A percentile compares a stretch with the other conserved stretches of the same genome.
These are phyloP conservation scores for Oreotragus oreotragus DNA, from an alignment of 2,113 vertebrate species.

Conservation along the genomic window DNA sequence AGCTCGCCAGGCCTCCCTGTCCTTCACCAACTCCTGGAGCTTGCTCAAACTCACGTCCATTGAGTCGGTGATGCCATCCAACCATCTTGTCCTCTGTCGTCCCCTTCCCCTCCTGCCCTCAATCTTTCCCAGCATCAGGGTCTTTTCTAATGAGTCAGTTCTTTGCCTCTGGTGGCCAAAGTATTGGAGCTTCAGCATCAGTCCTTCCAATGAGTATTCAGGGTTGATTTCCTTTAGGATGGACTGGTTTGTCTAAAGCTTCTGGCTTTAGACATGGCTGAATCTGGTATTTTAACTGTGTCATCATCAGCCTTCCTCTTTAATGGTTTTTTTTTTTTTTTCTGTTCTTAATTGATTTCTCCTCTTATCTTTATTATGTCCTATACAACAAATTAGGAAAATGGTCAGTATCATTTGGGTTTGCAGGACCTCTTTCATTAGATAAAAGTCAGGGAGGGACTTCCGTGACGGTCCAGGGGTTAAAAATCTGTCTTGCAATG, in stretches of 20 bases:
- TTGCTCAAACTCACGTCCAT: not conserved
- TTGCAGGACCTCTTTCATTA: not conserved
- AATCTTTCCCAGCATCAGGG: not conserved
- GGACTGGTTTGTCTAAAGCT: not conserved
- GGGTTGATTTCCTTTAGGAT: not conserved
- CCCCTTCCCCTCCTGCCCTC: not conserved
- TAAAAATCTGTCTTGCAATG: not conserved
- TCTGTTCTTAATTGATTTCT: not conserved
- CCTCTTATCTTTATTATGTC: not conserved
- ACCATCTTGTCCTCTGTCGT: not conserved
- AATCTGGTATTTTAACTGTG: not conserved
- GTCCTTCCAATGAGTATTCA: not conserved
- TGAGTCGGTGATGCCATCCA: not conserved
- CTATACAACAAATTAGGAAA: not conserved
- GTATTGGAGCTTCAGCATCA: not conserved
- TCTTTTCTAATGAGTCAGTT: not conserved
- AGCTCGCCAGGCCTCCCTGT: not conserved
- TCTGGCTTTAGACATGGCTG: not conserved
- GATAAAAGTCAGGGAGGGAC: not conserved
- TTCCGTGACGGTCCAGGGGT: not conserved
- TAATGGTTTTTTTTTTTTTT: not conserved
- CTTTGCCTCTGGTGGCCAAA: not conserved
- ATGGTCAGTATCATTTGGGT: not conserved
- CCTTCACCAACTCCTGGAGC: not conserved
- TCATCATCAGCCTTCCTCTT: not conserved